Percentiles rank a stretch among this genome's conserved stretches.
phyloP scores from a whole-genome alignment of 2,888 invertebrate species.

The Galeopsomyia nigrocyanea region DNA sequence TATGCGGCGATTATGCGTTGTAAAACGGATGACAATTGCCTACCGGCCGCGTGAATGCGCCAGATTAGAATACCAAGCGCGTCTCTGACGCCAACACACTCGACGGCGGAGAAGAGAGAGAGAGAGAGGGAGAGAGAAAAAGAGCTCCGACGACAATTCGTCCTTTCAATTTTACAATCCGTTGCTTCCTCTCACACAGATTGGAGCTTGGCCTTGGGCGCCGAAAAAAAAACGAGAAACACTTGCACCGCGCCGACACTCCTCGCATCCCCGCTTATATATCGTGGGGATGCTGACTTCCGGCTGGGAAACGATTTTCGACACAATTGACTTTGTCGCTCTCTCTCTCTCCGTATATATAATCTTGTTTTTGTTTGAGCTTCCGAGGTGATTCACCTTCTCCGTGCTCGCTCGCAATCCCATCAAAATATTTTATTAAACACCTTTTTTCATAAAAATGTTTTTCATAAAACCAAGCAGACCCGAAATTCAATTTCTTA shows the following conservation, averaged over 20 bases:
- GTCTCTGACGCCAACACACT: conserved; percentile 9
- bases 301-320: conserved; percentile 13
- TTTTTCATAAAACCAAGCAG: too few species aligned
- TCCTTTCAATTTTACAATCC: conserved; percentile 48
- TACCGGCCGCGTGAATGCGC: conserved; percentile 35
- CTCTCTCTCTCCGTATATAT: not conserved
- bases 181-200: conserved; percentile 42
- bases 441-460: too few species aligned
- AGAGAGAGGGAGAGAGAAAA: conserved; percentile 29
- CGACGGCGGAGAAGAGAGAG: too few species aligned
- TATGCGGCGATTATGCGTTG: conserved; percentile 63
- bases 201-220: not conserved
- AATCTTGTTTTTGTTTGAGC: not conserved
- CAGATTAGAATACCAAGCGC: conserved; percentile 44
- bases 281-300: conserved; percentile 3
- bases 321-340: not conserved
- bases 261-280: not conserved
- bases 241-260: not conserved
- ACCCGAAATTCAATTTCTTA: too few species aligned
- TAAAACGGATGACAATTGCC: conserved; percentile 63
- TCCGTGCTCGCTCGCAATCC: too few species aligned
- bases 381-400: too few species aligned
- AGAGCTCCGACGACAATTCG: conserved; percentile 36
- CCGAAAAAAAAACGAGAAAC: not conserved
- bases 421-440: too few species aligned